Evolutionary conservation across 2,113 vertebrate species (phyloP), one percentile per base, ranked within the genome.

Genomic region (Gobiocypris rarus): DNA sequence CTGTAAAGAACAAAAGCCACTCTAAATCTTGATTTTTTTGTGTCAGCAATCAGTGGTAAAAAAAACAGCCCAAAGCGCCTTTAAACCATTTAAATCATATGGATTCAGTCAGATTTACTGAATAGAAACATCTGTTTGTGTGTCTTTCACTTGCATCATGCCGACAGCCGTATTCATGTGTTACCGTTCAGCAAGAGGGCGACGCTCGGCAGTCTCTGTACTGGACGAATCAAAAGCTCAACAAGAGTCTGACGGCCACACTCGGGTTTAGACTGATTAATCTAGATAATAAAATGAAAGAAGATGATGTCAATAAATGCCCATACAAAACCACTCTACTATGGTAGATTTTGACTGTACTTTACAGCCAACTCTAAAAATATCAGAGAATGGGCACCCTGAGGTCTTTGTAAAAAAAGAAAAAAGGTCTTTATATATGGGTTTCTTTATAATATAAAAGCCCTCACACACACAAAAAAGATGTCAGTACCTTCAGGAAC

Each of bases 241-340:
- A 94, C 97, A 1, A 99, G 93, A 3, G 95, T 97, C 89, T 99
- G 98, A 8, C 98, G 93, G 54, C 98, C 98, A 90, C 98, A 99
- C 88, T 99, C 97, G 9, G 97, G 97, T 87, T 98, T 99, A 70
- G 96, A 91, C 92, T 99, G 97, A 90, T 99, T 99, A 92, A 99
- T 99, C 98, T 95, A 87, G 56, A 15, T 54, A 9, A 65, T 0
- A 11, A 28, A 65, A 70, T 4, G 4, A 19, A 14, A 58, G 3
- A 14, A 58, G 3, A 59, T 1, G n/a, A 41, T 41, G 31, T 41
- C 9, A 76, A 77, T 59, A 41, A 19, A 75, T 2, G 3, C 3
- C 65, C 9, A 22, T 38, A 10, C 28, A 69, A 65, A 65, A 15
- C 28, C 14, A 65, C 15, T 65, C 3, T 34, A 65, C 28, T 34